Evolutionary conservation across 2,888 invertebrate species (phyloP).

Genomic region (Doris montereyensis): DNA sequence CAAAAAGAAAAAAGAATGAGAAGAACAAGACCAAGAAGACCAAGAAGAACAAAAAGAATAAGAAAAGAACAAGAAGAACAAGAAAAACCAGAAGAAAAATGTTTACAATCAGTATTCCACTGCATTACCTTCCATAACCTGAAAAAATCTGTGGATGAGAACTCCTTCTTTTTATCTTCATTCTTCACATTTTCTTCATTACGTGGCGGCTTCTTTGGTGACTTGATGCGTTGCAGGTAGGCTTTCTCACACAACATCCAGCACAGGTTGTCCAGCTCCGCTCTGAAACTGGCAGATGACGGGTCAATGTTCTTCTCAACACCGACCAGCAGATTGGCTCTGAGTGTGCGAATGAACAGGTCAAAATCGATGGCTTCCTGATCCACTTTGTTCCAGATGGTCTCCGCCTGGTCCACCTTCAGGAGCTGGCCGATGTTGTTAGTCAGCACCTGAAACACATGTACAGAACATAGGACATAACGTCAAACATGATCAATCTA

Average conservation of each 20-base stretch:
- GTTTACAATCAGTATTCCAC: too few relatives aligned
- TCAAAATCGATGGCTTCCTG: conserved; percentile 49
- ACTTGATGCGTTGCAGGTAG: conserved; percentile 77
- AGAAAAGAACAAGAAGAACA: too few relatives aligned
- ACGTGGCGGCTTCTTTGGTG: background rate
- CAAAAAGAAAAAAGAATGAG: too few relatives aligned
- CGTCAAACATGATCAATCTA: too few relatives aligned
- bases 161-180: background rate
- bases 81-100: too few relatives aligned
- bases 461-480: too few relatives aligned
- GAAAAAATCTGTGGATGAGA: conserved; percentile 77
- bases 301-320: conserved; percentile 25
- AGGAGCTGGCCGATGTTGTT: conserved; percentile 86
- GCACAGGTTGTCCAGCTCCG: conserved; percentile 80
- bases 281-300: conserved; percentile 37
- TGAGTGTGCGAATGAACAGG: conserved; percentile 37
- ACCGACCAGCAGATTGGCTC: conserved; percentile 40
- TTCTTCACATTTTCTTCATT: conserved; percentile 59
- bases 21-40: too few relatives aligned
- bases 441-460: conserved; percentile 85
- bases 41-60: too few relatives aligned
- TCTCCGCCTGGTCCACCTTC: conserved; percentile 85
- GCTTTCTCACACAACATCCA: conserved; percentile 85
- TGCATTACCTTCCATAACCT: conserved; percentile 45
- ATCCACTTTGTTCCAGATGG: conserved; percentile 83